These are phyloP conservation scores for Troides aeacus DNA, from an alignment of 2,888 invertebrate genomes.

Conservation along the genomic window DNA sequence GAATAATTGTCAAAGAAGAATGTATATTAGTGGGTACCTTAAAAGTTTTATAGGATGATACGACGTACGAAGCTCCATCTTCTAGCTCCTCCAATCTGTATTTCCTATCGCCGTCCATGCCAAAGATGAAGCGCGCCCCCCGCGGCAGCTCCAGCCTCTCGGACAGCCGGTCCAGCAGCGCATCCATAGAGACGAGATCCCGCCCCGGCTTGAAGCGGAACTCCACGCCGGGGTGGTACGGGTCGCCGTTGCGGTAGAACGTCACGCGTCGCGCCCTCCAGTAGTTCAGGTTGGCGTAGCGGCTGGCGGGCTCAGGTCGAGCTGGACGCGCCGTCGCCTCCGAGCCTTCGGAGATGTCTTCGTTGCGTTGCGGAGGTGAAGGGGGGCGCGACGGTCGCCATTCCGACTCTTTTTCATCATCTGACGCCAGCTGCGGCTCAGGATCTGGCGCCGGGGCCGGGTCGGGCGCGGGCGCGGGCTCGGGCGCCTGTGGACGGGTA, in stretches of 20 bases:
- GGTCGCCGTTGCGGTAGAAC: conserved; percentile 96
- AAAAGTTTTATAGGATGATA: conserved; percentile 94
- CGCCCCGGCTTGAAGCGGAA: conserved; percentile 92
- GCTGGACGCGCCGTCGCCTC: conserved; percentile 80
- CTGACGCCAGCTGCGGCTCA: conserved; percentile 64
- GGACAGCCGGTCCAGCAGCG: conserved; percentile 91
- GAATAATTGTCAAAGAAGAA: too few species aligned
- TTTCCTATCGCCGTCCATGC: conserved; percentile 93
- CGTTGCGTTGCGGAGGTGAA: conserved; percentile 66
- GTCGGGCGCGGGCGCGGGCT: conserved; percentile 64
- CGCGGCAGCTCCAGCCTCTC: conserved; percentile 92
- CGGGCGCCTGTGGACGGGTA: conserved; percentile 69
- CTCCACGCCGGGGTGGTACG: conserved; percentile 93
- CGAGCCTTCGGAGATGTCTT: conserved; percentile 72
- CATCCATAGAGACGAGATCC: conserved; percentile 92
- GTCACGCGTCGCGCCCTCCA: conserved; percentile 93
- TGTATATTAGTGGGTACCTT: conserved; percentile 79
- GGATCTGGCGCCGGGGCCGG: conserved; percentile 65
- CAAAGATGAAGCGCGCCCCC: conserved; percentile 94
- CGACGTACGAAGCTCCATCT: conserved; percentile 95
- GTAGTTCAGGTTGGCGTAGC: conserved; percentile 90
- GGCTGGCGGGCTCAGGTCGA: conserved; percentile 79
- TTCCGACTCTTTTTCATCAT: conserved; percentile 79
- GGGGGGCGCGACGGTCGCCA: conserved; percentile 62
- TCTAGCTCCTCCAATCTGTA: conserved; percentile 91